Percentiles rank a stretch among this genome's conserved stretches.
These are phyloP conservation scores for Tapirus indicus DNA, from an alignment of 2,797 vertebrate genomes.

Conservation along the genomic window DNA sequence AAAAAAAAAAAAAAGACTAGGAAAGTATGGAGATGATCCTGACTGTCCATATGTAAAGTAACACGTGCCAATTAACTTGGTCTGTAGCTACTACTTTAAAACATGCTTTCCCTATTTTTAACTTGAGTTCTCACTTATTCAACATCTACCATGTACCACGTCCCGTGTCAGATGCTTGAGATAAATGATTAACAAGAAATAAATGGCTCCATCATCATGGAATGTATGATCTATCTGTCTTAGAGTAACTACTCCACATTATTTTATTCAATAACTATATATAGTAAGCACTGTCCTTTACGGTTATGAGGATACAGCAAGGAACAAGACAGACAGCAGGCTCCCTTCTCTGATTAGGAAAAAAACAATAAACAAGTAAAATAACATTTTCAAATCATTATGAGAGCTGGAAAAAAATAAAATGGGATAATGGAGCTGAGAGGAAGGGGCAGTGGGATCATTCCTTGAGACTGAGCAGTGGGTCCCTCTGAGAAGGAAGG, in stretches of 20 bases:
- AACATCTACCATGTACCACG: background rate
- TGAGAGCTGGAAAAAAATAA: background rate
- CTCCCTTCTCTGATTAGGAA: background rate
- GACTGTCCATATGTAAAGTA: background rate
- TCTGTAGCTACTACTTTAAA: background rate
- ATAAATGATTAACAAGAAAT: background rate
- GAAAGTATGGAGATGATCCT: background rate
- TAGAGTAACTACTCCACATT: background rate
- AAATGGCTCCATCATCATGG: background rate
- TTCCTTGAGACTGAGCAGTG: background rate
- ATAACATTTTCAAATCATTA: background rate
- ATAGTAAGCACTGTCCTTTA: background rate
- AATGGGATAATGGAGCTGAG: background rate
- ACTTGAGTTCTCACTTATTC: background rate
- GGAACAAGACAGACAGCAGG: background rate
- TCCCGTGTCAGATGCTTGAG: background rate
- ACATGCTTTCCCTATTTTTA: background rate
- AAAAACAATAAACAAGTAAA: background rate
- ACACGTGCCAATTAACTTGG: background rate
- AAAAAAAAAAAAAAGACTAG: background rate
- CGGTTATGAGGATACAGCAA: background rate
- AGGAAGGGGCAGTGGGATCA: background rate
- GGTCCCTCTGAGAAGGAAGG: background rate
- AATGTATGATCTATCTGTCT: background rate
- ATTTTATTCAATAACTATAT: background rate